These are phyloP conservation scores for Trypoxylus dichotomus DNA, from an alignment of 1,140 invertebrate species.

Conservation along the genomic window DNA sequence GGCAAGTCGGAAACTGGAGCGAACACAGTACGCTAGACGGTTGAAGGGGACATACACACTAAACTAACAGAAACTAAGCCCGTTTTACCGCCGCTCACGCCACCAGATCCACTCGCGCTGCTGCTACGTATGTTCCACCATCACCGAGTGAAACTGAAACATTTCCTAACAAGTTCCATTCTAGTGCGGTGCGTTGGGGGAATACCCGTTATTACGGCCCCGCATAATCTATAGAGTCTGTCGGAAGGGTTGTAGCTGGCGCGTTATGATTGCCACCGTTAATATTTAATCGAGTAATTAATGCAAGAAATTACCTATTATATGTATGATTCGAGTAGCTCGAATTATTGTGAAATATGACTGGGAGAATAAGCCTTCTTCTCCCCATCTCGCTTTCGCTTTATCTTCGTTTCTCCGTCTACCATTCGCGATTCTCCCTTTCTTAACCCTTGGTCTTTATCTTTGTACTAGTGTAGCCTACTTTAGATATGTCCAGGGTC, in stretches of 20 bases:
- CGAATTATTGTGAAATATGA: constrained; percentile 54
- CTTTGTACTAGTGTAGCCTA: background rate
- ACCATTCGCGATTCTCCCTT: background rate
- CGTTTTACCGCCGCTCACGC: constrained; percentile 1
- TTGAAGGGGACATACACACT: constrained; percentile 1
- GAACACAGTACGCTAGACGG: background rate
- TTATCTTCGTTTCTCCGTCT: background rate
- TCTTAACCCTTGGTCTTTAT: background rate
- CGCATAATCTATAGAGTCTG: constrained; percentile 52
- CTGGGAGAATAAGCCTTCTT: constrained; percentile 28
- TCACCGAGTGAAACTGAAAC: constrained; percentile 21
- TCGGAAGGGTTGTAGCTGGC: constrained; percentile 48
- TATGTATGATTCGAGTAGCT: constrained; percentile 54
- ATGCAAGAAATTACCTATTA: constrained; percentile 57
- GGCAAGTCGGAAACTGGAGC: background rate
- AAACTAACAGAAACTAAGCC: constrained; percentile 23
- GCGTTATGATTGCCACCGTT: constrained; percentile 54
- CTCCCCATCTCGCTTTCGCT: background rate
- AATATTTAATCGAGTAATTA: constrained; percentile 56
- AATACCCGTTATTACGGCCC: constrained; percentile 46
- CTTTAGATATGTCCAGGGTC: background rate
- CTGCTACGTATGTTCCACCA: background rate
- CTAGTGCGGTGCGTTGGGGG: constrained; percentile 41
- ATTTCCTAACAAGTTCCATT: constrained; percentile 44
- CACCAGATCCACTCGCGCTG: background rate